These are phyloP conservation scores for Coendou prehensilis DNA, from an alignment of 2,797 vertebrate species.

Conservation along the genomic window DNA sequence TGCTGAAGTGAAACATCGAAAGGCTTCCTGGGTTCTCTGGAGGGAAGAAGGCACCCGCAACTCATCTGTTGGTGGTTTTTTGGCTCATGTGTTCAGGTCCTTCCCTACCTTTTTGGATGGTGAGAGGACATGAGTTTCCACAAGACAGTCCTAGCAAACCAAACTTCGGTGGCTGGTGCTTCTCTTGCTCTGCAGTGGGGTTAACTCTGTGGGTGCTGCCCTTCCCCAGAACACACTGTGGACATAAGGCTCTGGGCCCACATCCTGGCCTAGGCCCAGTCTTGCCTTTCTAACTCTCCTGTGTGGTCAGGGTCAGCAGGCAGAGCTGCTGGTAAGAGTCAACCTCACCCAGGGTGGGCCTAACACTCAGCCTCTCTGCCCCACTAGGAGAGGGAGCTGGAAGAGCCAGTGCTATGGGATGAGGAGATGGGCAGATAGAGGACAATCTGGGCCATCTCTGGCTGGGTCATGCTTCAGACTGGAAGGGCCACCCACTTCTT, in stretches of 20 bases:
- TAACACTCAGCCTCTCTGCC: not conserved
- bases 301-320: not conserved
- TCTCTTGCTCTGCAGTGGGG: not conserved
- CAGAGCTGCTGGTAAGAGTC: not conserved
- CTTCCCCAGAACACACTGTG: not conserved
- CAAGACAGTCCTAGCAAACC: not conserved
- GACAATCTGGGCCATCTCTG: not conserved
- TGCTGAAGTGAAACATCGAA: not conserved
- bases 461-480: not conserved
- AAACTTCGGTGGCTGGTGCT: not conserved
- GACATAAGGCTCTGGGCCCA: not conserved
- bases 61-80: not conserved
- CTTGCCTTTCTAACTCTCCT: not conserved
- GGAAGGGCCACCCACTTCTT: not conserved
- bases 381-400: not conserved
- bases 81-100: not conserved
- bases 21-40: not conserved
- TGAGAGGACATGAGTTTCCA: not conserved
- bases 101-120: not conserved
- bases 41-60: not conserved
- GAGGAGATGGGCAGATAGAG: not conserved
- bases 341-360: too few species aligned
- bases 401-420: not conserved
- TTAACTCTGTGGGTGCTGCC: not conserved
- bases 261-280: not conserved